Conservation (phyloP, 2,797 vertebrate species). For the Rallus crepitans region DNA sequence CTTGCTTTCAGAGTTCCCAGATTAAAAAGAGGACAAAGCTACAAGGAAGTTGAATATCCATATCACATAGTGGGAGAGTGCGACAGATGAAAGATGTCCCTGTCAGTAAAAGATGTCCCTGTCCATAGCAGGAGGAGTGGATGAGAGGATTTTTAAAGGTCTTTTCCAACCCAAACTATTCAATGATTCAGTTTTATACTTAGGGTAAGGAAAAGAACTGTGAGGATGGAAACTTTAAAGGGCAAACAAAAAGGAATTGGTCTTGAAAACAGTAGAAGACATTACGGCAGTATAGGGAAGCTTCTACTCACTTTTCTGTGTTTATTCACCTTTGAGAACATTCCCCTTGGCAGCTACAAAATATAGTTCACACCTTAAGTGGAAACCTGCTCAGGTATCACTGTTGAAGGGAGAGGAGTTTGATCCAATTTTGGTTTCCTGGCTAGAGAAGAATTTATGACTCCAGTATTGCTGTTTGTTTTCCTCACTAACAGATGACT, state of each 20-base stretch:
- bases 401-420: background rate
- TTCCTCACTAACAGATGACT: background rate
- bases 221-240: background rate
- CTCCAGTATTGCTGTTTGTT: background rate
- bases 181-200: background rate
- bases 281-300: background rate
- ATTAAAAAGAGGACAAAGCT: background rate
- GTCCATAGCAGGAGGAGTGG: background rate
- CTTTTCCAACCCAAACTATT: background rate
- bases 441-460: background rate
- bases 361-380: background rate
- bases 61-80: background rate
- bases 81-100: background rate
- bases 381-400: background rate
- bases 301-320: background rate
- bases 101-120: background rate
- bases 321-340: background rate
- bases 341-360: background rate
- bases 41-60: background rate
- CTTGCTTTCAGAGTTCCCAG: background rate
- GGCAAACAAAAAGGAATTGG: background rate
- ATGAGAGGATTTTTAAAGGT: background rate
- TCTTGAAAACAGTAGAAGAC: background rate
- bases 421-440: background rate
- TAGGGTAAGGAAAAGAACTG: background rate